Percentiles rank a stretch among this genome's conserved stretches.
These are phyloP conservation scores for Ianthella basta DNA, from an alignment of 37 sponge, comb jelly and placozoan species.

Conservation along the genomic window DNA sequence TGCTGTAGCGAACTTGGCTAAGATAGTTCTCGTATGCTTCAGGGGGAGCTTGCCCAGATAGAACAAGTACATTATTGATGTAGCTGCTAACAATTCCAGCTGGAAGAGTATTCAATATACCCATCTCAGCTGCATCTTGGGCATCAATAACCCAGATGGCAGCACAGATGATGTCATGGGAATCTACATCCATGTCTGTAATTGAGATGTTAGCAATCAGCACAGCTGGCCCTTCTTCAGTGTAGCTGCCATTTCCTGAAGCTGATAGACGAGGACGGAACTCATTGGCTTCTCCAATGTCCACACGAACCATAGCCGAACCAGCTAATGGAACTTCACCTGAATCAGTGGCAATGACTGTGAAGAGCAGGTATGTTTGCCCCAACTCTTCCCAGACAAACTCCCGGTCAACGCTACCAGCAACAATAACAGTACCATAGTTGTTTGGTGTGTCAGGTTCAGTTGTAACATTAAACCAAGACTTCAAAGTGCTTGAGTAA, in stretches of 20 bases:
- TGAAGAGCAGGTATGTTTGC: constrained; percentile 21
- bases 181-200: constrained; percentile 45
- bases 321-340: constrained; percentile 29
- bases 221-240: constrained; percentile 52
- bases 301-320: constrained; percentile 43
- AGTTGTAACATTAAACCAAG: constrained; percentile 12
- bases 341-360: constrained; percentile 62
- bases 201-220: constrained; percentile 42
- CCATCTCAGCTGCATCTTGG: constrained; percentile 24
- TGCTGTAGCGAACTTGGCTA: constrained; percentile 46
- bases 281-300: constrained; percentile 69
- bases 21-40: constrained; percentile 35
- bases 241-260: constrained; percentile 1
- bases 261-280: constrained; percentile 47
- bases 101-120: constrained; percentile 13
- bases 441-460: constrained; percentile 1
- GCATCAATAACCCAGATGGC: constrained; percentile 50
- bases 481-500: not conserved
- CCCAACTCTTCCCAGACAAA: not conserved
- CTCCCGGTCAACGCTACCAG: constrained; percentile 10
- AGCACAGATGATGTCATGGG: constrained; percentile 54
- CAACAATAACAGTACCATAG: constrained; percentile 20
- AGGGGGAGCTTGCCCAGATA: constrained; percentile 49
- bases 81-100: constrained; percentile 32
- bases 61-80: constrained; percentile 22